A percentile compares a stretch with the other conserved stretches of the same genome.
Evolutionary conservation across 2,797 vertebrate species (phyloP).

Genomic region (Centropyge bicolor): DNA sequence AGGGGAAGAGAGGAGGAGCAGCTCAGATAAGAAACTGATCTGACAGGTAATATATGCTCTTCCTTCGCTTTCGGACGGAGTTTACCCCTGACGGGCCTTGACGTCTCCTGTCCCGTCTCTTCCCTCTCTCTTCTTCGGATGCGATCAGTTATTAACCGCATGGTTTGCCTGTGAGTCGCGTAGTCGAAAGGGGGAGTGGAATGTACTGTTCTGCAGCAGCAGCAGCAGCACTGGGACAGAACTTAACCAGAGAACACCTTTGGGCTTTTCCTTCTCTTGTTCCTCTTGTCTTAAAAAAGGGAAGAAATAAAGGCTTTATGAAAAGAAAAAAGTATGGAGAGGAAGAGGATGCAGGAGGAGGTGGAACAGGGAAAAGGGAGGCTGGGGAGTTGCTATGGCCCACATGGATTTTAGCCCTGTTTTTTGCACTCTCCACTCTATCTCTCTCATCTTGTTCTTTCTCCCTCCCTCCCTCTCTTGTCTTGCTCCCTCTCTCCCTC

Average conservation of each 20-base stretch:
- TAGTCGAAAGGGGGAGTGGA: constrained; percentile 80
- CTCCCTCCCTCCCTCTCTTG: constrained; percentile 66
- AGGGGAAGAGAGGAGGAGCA: constrained; percentile 77
- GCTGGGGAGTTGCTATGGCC: constrained; percentile 81
- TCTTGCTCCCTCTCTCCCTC: constrained; percentile 47
- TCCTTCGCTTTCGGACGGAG: constrained; percentile 79
- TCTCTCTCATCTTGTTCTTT: constrained; percentile 75
- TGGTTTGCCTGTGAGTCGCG: constrained; percentile 78
- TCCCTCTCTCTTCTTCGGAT: constrained; percentile 73
- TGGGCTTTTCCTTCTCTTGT: constrained; percentile 63
- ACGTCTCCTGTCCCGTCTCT: constrained; percentile 70
- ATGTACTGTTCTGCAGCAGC: constrained; percentile 83
- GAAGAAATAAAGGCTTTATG: constrained; percentile 62
- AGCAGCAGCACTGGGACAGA: constrained; percentile 77
- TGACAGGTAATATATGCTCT: constrained; percentile 91
- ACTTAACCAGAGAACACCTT: constrained; percentile 81
- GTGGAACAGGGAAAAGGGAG: constrained; percentile 72
- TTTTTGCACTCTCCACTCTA: constrained; percentile 76
- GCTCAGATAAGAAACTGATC: constrained; percentile 86
- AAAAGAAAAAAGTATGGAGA: constrained; percentile 64
- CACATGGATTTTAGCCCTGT: constrained; percentile 82
- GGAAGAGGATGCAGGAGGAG: constrained; percentile 78
- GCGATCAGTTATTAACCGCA: constrained; percentile 81
- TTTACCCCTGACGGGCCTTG: constrained; percentile 79
- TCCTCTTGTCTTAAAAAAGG: constrained; percentile 61